A percentile compares a stretch with the other conserved stretches of the same genome.
Evolutionary conservation across 2,113 vertebrate species (phyloP).

Genomic region (Pterocles orientalis): DNA sequence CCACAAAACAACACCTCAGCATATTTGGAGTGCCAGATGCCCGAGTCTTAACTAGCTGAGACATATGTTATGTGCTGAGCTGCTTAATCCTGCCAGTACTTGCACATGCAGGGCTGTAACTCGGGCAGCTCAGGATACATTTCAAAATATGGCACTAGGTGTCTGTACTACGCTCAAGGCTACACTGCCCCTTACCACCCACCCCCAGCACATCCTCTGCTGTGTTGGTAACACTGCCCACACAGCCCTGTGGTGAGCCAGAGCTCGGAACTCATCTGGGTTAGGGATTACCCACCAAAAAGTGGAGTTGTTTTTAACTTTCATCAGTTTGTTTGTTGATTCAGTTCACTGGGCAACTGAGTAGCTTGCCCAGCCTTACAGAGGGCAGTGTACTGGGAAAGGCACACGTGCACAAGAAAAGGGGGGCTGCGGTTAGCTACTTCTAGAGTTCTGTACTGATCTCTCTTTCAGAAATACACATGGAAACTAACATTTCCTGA

Average conservation of each 20-base stretch:
- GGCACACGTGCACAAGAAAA: not conserved
- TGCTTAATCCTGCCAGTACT: conserved; percentile 6
- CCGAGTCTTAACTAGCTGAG: conserved; percentile 43
- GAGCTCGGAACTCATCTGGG: rapidly evolving
- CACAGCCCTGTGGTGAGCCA: not conserved
- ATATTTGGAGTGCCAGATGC: conserved; percentile 42
- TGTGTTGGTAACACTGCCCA: not conserved
- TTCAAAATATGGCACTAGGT: not conserved
- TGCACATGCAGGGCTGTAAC: not conserved
- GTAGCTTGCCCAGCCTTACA: not conserved
- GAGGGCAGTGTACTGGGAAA: not conserved
- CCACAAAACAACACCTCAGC: not conserved
- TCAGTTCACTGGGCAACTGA: not conserved
- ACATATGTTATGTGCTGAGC: conserved; percentile 23
- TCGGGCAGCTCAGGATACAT: not conserved
- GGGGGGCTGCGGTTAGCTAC: not conserved
- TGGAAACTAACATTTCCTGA: not conserved
- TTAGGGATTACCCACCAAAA: not conserved
- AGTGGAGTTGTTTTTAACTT: not conserved
- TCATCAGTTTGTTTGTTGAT: not conserved
- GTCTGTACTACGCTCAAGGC: not conserved
- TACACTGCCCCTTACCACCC: not conserved
- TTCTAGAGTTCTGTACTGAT: not conserved
- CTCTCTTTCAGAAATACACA: not conserved
- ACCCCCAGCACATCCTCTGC: not conserved